Conservation (phyloP, 23 tunicate genomes). For the Botrylloides violaceus region DNA sequence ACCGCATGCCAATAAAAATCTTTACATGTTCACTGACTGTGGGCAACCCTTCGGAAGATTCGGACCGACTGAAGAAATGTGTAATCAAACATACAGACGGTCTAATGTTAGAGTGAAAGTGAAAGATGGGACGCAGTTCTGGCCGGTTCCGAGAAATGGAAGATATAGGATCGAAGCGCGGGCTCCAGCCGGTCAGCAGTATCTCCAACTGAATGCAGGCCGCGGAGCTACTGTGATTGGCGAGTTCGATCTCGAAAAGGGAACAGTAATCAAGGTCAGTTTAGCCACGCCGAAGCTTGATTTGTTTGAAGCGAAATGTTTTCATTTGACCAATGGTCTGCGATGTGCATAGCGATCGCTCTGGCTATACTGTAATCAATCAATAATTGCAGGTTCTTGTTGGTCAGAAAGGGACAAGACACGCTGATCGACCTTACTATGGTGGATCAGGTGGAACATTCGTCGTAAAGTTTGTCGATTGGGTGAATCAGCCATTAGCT, state of each 20-base stretch:
- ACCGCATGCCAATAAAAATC: constrained; percentile 34
- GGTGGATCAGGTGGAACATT: constrained; percentile 97
- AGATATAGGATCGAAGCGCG: constrained; percentile 52
- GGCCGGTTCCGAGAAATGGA: constrained; percentile 74
- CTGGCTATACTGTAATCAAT: too few species aligned
- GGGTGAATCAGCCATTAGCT: constrained; percentile 49
- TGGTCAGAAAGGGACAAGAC: constrained; percentile 73
- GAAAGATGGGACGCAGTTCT: constrained; percentile 59
- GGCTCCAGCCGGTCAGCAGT: constrained; percentile 80
- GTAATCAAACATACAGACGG: constrained; percentile 52
- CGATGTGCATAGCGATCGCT: too few species aligned
- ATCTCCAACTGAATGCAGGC: constrained; percentile 29
- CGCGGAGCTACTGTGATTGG: constrained; percentile 64
- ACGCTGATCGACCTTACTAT: constrained; percentile 19
- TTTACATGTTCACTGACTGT: constrained; percentile 67
- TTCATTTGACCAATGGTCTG: too few species aligned
- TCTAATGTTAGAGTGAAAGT: constrained; percentile 53
- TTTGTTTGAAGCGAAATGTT: too few species aligned
- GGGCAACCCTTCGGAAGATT: constrained; percentile 50
- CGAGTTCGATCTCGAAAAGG: constrained; percentile 41
- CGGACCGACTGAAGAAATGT: constrained; percentile 70
- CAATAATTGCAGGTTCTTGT: constrained; percentile 67
- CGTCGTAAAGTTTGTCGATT: constrained; percentile 47
- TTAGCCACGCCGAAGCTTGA: too few species aligned
- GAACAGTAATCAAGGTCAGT: constrained; percentile 49